Evolutionary conservation across 2,888 invertebrate species (phyloP).

Genomic region (Rambutsinella grinnellia): DNA sequence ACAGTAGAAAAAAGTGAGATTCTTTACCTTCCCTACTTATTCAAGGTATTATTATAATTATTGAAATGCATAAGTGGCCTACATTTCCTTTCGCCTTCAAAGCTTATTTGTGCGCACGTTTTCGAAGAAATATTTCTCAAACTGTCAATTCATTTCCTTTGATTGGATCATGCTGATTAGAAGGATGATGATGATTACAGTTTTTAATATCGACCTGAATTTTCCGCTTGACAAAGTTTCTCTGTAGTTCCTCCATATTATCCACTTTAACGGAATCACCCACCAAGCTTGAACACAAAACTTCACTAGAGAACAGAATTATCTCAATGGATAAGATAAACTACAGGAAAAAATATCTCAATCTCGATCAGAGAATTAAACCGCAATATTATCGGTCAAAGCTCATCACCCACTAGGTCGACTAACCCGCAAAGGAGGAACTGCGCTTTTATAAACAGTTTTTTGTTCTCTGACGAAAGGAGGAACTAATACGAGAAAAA

Average conservation of each 20-base stretch:
- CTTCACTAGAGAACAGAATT: not conserved
- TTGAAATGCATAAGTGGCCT: not conserved
- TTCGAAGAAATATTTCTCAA: not conserved
- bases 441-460: not conserved
- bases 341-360: not conserved
- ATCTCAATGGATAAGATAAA: not conserved
- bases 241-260: not conserved
- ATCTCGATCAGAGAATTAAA: not conserved
- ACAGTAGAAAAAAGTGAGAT: not conserved
- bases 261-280: not conserved
- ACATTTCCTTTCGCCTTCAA: slow-evolving; percentile 8
- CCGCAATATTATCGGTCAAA: not conserved
- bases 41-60: slow-evolving; percentile 2
- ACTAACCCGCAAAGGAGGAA: not conserved
- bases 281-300: not conserved
- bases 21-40: not conserved
- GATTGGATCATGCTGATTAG: slow-evolving; percentile 17
- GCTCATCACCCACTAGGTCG: not conserved
- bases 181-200: not conserved
- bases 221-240: slow-evolving; percentile 16
- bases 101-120: not conserved
- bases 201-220: not conserved
- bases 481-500: not conserved
- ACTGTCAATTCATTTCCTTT: slow-evolving; percentile 38
- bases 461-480: not conserved